Evolutionary conservation across 2,888 invertebrate species (phyloP).

Genomic region (Leucoma salicis): DNA sequence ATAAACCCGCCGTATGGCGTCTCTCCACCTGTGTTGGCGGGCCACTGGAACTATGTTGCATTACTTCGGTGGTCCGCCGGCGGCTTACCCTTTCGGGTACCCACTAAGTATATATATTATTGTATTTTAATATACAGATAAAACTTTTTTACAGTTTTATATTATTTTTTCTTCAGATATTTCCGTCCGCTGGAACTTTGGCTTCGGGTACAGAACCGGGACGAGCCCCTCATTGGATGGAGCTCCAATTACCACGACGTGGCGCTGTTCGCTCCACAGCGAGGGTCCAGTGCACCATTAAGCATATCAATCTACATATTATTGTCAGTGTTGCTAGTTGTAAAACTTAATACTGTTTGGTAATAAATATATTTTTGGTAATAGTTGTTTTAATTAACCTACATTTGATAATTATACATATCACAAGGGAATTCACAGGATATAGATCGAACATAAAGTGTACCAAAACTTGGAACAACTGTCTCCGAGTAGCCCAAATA

Average conservation of each 20-base stretch:
- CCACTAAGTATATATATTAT: too few species aligned
- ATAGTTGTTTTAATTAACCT: background rate
- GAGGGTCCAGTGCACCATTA: conserved; percentile 4
- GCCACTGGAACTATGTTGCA: too few species aligned
- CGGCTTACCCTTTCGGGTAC: too few species aligned
- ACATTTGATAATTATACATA: background rate
- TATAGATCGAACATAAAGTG: too few species aligned
- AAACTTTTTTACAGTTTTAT: too few species aligned
- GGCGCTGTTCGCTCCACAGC: conserved; percentile 75
- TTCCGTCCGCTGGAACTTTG: conserved; percentile 90
- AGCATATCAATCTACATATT: background rate
- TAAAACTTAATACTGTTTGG: background rate
- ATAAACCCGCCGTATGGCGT: too few species aligned
- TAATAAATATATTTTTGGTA: background rate
- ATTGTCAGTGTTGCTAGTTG: conserved; percentile 5
- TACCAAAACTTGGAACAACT: too few species aligned
- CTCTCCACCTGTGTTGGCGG: too few species aligned
- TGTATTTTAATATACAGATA: too few species aligned
- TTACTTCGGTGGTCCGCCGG: too few species aligned
- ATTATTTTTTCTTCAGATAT: conserved; percentile 79
- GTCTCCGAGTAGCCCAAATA: too few species aligned
- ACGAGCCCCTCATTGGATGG: conserved; percentile 89
- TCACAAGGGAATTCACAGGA: background rate
- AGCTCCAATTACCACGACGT: conserved; percentile 85
- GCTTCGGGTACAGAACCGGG: conserved; percentile 88